Evolutionary conservation across 1,140 invertebrate species (phyloP), one percentile per base, ranked within the genome.

Genomic region (Heterodera carotae): DNA sequence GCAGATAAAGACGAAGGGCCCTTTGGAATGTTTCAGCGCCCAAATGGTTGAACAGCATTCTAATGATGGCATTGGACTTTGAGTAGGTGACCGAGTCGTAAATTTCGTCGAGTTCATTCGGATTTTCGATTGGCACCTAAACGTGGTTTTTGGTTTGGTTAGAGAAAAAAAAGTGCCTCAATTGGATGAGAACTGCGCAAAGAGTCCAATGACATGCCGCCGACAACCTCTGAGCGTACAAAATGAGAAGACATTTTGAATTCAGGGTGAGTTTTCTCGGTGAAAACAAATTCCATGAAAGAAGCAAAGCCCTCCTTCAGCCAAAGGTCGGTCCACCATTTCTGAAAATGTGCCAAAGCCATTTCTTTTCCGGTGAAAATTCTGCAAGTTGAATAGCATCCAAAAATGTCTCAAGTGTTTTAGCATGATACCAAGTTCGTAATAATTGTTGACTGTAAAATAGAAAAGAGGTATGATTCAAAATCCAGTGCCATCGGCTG

Each of bases 41-140:
- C 84, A 99, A 93, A 84, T 95, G 98, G 84, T 93, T 92, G 87
- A 97, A 94, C 56, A 99, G 89, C 97, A 99, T 99, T 81, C 95
- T 91, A 69, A 98, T 97, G 2, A 98, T 92, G 48, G 94, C 94
- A 0, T 89, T 89, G 4, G 89, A 89, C 80, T 90, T 90, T 76
- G 88, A 88, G 82, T 90, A 90, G 10, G 90, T 90, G 71, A 90
- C 90, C 27, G 85, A 84, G 85, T 90, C 90, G 59, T 84, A 84
- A 34, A 84, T 84, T 33, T 80, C 81, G 25, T 85, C 77, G 6
- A 84, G 53, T 67, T 84, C 83, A 67, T 76, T 80, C 25, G 83
- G 83, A 76, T 85, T 83, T 22, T 84, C 77, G 53, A 84, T 89
- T 60, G 88, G 84, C 27, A 90, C 89, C 88, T 89, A 75, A 31